phyloP scores from a whole-genome alignment of 2,113 vertebrate species.

The Prunella himalayana region DNA sequence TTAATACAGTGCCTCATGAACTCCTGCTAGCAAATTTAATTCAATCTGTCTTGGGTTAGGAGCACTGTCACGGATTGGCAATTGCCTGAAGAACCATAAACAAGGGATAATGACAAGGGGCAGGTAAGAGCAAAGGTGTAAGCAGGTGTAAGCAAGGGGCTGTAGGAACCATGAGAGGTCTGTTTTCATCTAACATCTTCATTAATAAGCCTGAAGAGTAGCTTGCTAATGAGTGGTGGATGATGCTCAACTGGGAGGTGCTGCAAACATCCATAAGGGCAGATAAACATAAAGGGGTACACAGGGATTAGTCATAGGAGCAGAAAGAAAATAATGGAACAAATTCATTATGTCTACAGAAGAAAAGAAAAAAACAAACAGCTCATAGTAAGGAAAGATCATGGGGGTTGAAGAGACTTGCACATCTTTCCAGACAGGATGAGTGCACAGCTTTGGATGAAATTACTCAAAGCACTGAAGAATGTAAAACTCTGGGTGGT shows the following conservation, averaged over 20 bases:
- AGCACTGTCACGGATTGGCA: constrained; percentile 39
- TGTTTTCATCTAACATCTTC: constrained; percentile 35
- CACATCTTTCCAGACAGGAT: not conserved
- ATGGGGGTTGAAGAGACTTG: fast-evolving
- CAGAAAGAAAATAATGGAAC: not conserved
- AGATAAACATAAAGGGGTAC: not conserved
- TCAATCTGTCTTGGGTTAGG: constrained; percentile 48
- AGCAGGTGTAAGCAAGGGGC: constrained; percentile 1
- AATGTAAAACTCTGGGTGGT: not conserved
- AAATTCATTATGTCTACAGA: not conserved
- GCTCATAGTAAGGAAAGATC: not conserved
- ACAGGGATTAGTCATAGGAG: not conserved
- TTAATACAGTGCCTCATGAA: constrained; percentile 16
- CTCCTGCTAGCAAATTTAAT: constrained; percentile 51
- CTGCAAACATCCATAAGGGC: not conserved
- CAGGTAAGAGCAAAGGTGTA: constrained; percentile 40
- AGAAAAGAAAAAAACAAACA: not conserved
- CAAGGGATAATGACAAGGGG: constrained; percentile 45
- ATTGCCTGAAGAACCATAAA: constrained; percentile 61
- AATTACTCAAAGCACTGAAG: not conserved
- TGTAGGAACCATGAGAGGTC: not conserved
- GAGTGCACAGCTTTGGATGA: not conserved
- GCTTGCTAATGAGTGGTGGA: not conserved
- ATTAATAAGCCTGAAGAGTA: constrained; percentile 31
- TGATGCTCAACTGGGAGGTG: not conserved